Evolutionary conservation across 2,113 vertebrate genomes (phyloP), one percentile per base, ranked within the genome.

Genomic region (Perca flavescens): DNA sequence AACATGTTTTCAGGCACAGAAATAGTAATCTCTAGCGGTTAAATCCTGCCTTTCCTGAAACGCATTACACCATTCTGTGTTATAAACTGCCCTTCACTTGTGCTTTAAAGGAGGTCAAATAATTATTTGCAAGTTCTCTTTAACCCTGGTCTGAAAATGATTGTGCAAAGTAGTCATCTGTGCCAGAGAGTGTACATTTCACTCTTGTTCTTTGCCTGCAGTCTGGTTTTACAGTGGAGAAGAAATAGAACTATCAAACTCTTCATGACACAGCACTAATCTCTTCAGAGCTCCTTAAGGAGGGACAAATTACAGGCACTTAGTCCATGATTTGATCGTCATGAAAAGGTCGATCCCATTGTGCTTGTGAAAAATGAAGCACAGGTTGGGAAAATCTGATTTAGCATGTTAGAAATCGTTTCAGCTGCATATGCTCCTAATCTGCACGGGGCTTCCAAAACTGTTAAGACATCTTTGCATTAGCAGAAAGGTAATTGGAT

Each of bases 401-500:
- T 83, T 74, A 79, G 66, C 34, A 25, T 47, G 68, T 77, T 69
- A 72, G 66, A 81, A 79, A 74, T 75, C 79, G 67, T 73, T 80
- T 84, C 43, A 40, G 72, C 63, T 68, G 49, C 82, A 40, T 91
- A 79, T 90, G 91, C 91, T 93, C 83, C 89, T 94, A 92, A 94
- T 95, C 91, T 91, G 89, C 80, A 57, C 56, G 65, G 89, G 89
- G 89, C 87, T 90, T 81, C 79, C 69, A 61, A 76, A 81, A 58
- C 77, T 62, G 82, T 85, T 89, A 90, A 79, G 78, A 88, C 74
- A 43, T 43, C 40, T 43, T 43, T 88, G 92, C 56, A 90, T 90
- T 91, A 92, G 88, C 93, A 86, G 90, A 86, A 72, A 88, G 93
- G 80, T 95, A 94, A 93, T 93, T 92, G 92, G 85, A 94, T 95